Evolutionary conservation across 2,797 vertebrate genomes (phyloP).

Genomic region (Dicrostonyx torquatus): DNA sequence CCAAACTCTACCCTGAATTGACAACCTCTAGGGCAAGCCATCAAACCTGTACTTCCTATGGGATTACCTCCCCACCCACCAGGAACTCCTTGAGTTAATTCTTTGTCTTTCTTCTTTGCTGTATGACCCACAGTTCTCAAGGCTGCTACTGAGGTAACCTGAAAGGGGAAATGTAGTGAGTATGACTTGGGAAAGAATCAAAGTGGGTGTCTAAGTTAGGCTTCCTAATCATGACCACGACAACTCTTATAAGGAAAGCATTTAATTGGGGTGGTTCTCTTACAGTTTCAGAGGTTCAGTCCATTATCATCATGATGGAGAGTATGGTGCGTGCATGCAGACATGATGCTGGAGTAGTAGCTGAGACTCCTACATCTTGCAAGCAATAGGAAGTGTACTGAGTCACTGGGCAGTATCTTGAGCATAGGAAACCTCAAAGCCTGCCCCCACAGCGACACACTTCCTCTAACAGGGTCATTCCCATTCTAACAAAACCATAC

Average conservation of each 20-base stretch:
- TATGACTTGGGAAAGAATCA: not conserved
- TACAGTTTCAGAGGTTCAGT: not conserved
- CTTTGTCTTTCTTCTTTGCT: not conserved
- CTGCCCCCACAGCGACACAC: not conserved
- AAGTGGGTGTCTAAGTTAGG: not conserved
- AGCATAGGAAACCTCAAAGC: not conserved
- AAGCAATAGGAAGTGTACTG: not conserved
- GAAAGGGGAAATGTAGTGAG: not conserved
- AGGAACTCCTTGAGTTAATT: not conserved
- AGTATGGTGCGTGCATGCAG: not conserved
- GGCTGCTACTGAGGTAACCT: not conserved
- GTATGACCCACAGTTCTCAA: not conserved
- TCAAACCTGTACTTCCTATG: not conserved
- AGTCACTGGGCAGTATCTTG: not conserved
- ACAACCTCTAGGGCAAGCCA: not conserved
- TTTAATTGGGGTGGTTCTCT: not conserved
- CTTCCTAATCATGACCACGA: not conserved
- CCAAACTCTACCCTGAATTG: not conserved
- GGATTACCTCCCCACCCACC: not conserved
- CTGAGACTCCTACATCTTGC: not conserved
- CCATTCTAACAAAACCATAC: not conserved
- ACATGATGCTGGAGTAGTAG: not conserved
- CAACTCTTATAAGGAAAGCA: not conserved
- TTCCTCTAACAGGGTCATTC: not conserved
- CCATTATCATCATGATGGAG: not conserved